These are phyloP conservation scores for Catajapyx aquilonaris DNA, from an alignment of 1,140 invertebrate genomes.

Conservation along the genomic window DNA sequence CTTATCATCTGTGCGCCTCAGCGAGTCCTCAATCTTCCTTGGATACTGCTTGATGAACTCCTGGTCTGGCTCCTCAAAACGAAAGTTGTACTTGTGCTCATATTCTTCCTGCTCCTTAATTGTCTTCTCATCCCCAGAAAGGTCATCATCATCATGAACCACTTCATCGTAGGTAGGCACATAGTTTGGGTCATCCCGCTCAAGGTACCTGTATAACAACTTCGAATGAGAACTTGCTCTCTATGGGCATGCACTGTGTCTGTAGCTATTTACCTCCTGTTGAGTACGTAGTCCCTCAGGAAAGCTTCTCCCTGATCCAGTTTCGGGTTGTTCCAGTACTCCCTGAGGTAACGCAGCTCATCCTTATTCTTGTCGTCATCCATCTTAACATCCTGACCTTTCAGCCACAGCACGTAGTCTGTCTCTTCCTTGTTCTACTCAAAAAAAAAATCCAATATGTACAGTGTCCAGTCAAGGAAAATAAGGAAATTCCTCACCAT, in stretches of 20 bases:
- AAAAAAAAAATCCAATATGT: not conserved
- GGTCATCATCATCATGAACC: conserved; percentile 40
- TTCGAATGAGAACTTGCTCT: too few relatives aligned
- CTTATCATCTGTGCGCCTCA: conserved; percentile 56
- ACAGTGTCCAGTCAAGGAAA: not conserved
- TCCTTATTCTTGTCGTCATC: conserved; percentile 34
- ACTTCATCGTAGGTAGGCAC: conserved; percentile 46
- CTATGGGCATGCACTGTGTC: too few relatives aligned
- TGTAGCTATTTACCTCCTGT: conserved; percentile 66
- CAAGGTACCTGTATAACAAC: conserved; percentile 25
- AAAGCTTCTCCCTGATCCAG: conserved; percentile 69
- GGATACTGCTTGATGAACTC: conserved; percentile 86
- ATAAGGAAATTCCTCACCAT: conserved; percentile 19
- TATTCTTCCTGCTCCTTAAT: conserved; percentile 58
- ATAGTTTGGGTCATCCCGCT: conserved; percentile 32
- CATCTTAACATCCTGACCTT: conserved; percentile 45
- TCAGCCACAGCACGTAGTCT: conserved; percentile 61
- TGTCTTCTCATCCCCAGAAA: conserved; percentile 58
- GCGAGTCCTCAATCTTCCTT: conserved; percentile 58
- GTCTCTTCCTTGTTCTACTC: conserved; percentile 34
- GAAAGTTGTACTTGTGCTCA: conserved; percentile 88
- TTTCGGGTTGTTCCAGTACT: conserved; percentile 65
- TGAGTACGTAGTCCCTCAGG: conserved; percentile 76
- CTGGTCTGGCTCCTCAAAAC: conserved; percentile 88
- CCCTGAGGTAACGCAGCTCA: conserved; percentile 48